phyloP scores from a whole-genome alignment of 2,113 vertebrate species.

The Oncorhynchus tshawytscha region DNA sequence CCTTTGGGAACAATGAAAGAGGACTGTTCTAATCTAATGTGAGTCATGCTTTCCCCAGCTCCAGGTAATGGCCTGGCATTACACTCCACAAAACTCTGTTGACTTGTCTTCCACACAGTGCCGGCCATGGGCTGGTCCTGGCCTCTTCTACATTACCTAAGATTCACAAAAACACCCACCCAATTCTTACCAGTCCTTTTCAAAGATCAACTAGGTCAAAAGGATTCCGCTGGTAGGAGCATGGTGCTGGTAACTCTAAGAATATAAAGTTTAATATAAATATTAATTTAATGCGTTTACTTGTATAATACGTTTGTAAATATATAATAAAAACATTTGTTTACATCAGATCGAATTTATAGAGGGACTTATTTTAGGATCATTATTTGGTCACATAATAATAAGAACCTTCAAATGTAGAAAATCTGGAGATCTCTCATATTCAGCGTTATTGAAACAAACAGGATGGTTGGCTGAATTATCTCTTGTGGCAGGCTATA shows the following conservation, averaged over 20 bases:
- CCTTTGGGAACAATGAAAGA: slow-evolving; percentile 48
- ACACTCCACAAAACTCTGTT: slow-evolving; percentile 18
- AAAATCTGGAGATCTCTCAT: neutral
- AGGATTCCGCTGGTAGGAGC: neutral
- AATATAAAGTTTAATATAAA: no score
- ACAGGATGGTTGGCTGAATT: neutral
- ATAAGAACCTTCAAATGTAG: neutral
- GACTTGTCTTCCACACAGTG: neutral
- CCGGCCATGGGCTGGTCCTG: neutral
- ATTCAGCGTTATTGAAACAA: neutral
- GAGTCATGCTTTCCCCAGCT: slow-evolving; percentile 47
- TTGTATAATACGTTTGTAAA: no score
- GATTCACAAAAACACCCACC: neutral
- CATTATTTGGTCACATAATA: neutral
- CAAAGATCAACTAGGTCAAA: neutral
- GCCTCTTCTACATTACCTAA: neutral
- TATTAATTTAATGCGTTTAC: no score
- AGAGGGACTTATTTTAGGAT: no score
- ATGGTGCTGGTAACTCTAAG: neutral
- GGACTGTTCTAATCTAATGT: slow-evolving; percentile 49
- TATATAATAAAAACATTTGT: no score
- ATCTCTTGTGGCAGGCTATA: slow-evolving; percentile 37
- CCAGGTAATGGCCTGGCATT: slow-evolving; percentile 44
- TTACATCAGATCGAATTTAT: no score
- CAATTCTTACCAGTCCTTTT: no score